phyloP scores from a whole-genome alignment of 1,140 invertebrate species.

The Zaprionus lachaisei region DNA sequence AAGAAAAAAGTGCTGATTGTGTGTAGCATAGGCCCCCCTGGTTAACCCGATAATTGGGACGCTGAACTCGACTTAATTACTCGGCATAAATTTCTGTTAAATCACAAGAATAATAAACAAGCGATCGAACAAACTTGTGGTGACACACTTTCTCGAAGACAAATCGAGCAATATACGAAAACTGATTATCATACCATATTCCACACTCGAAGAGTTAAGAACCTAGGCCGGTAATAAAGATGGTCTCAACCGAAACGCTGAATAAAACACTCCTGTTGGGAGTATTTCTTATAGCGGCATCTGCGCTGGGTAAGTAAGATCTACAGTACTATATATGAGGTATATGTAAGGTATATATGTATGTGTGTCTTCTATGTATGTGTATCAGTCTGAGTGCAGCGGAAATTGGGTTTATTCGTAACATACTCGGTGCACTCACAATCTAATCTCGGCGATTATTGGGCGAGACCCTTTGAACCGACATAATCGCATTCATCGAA shows the following conservation, averaged over 20 bases:
- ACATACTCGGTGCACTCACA: constrained; percentile 12
- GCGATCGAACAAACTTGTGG: constrained; percentile 47
- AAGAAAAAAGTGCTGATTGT: constrained; percentile 65
- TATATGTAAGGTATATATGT: not conserved
- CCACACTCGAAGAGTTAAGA: constrained; percentile 28
- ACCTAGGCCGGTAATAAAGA: constrained; percentile 27
- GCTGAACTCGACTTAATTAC: constrained; percentile 67
- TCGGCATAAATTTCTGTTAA: constrained; percentile 67
- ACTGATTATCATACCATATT: constrained; percentile 33
- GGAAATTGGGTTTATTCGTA: constrained; percentile 32
- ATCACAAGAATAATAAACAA: constrained; percentile 66
- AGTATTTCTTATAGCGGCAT: constrained; percentile 49
- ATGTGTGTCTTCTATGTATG: not conserved
- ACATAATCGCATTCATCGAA: constrained; percentile 56
- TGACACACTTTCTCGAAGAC: constrained; percentile 52
- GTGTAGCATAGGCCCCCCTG: constrained; percentile 11
- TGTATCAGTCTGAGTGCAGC: constrained; percentile 18
- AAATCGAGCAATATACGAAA: constrained; percentile 18
- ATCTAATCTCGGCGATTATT: constrained; percentile 64
- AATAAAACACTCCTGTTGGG: constrained; percentile 37
- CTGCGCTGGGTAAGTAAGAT: constrained; percentile 56
- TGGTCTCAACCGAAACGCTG: constrained; percentile 30
- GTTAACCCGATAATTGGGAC: constrained; percentile 57
- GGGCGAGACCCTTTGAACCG: constrained; percentile 47
- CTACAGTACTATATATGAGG: constrained; percentile 13